Evolutionary conservation across 2,113 vertebrate genomes (phyloP).

Genomic region (Brachyhypopomus gauderio): DNA sequence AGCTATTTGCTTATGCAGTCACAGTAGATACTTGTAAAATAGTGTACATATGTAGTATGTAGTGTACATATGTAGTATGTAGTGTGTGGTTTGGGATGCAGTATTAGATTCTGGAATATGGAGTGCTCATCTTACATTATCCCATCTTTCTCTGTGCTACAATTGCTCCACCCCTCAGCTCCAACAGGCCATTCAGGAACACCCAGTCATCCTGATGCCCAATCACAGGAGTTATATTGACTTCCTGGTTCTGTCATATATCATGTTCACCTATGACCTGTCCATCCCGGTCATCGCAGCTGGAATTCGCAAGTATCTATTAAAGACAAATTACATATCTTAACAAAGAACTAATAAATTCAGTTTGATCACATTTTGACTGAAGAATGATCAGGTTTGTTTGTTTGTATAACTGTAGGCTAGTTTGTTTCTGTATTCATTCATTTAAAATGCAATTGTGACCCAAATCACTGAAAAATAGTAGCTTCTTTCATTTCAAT

Average conservation of each 20-base stretch:
- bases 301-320: constrained; percentile 88
- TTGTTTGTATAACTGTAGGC: neutral
- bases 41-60: too few relatives aligned
- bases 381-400: neutral
- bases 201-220: constrained; percentile 92
- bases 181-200: constrained; percentile 84
- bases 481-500: neutral
- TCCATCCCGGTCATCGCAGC: constrained; percentile 93
- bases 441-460: too few relatives aligned
- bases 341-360: neutral
- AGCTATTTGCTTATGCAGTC: too few relatives aligned
- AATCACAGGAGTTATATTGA: constrained; percentile 96
- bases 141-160: neutral
- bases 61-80: too few relatives aligned
- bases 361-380: neutral
- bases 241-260: constrained; percentile 89
- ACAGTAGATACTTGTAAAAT: too few relatives aligned
- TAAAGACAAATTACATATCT: neutral
- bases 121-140: neutral
- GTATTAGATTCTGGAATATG: neutral
- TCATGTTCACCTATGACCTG: constrained; percentile 89
- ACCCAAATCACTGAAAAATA: too few relatives aligned
- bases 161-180: constrained; percentile 71
- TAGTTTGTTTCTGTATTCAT: too few relatives aligned
- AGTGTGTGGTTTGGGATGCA: neutral